Percentiles rank a stretch among this genome's conserved stretches.
phyloP scores from a whole-genome alignment of 2,797 vertebrate species.

The Myiothlypis coronata region DNA sequence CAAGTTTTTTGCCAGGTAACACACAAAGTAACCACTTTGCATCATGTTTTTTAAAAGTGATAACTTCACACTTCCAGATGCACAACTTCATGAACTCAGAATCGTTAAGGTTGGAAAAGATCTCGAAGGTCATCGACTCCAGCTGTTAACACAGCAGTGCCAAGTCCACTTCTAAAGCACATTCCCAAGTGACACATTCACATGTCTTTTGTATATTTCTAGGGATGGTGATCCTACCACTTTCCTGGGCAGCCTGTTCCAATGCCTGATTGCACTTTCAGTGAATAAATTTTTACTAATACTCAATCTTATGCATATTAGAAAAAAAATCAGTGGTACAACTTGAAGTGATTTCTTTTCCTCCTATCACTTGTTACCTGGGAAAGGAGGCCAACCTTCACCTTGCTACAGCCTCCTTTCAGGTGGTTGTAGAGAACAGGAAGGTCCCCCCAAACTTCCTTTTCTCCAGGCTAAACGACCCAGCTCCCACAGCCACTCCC shows the following conservation, averaged over 20 bases:
- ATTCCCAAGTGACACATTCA: background rate
- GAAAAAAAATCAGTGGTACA: background rate
- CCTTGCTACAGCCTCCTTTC: background rate
- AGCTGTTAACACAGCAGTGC: background rate
- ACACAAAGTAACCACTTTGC: rapidly evolving
- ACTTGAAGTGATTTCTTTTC: background rate
- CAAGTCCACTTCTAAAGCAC: background rate
- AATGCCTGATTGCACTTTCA: background rate
- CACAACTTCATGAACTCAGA: background rate
- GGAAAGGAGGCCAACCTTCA: background rate
- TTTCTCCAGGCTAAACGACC: background rate
- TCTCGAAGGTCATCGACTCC: rapidly evolving
- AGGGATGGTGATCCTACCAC: background rate
- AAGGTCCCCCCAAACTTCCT: background rate
- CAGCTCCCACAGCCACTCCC: background rate
- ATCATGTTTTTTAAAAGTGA: rapidly evolving
- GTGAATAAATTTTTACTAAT: background rate
- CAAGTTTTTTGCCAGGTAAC: rapidly evolving
- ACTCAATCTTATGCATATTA: no score
- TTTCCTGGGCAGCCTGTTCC: background rate
- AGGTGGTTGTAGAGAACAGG: background rate
- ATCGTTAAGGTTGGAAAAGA: rapidly evolving
- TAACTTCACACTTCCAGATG: rapidly evolving
- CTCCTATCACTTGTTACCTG: background rate
- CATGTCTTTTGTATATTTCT: background rate